Conservation (phyloP, 2,797 vertebrate genomes). For the Esox masquinongy region DNA sequence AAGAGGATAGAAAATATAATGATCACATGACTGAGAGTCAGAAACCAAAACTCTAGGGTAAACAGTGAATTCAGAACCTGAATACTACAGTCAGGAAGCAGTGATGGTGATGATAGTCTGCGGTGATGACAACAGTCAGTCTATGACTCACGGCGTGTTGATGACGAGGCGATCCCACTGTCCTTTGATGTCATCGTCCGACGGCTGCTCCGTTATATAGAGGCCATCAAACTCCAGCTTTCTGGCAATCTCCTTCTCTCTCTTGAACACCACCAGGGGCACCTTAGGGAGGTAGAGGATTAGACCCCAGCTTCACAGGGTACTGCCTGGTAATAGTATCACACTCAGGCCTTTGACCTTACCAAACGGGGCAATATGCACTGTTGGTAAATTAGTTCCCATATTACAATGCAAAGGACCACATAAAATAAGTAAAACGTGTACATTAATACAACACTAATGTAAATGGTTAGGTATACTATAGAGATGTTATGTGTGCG, state of each 20-base stretch:
- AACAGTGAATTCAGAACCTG: not conserved
- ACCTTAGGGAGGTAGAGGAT: slow-evolving; percentile 74
- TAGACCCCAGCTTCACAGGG: slow-evolving; percentile 11
- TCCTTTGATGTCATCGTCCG: slow-evolving; percentile 98
- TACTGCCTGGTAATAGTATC: not conserved
- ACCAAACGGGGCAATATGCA: not conserved
- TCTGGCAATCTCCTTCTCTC: slow-evolving; percentile 97
- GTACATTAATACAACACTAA: too few species aligned
- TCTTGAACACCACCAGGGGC: slow-evolving; percentile 95
- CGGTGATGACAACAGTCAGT: not conserved
- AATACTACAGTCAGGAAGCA: not conserved
- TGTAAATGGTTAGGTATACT: not conserved
- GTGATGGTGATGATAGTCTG: not conserved
- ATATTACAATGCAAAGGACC: not conserved
- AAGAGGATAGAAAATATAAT: slow-evolving; percentile 43
- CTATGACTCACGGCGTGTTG: slow-evolving; percentile 90
- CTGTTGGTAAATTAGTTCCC: not conserved
- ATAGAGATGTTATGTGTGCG: not conserved
- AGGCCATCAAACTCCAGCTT: slow-evolving; percentile 98
- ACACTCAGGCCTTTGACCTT: not conserved
- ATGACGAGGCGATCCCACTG: slow-evolving; percentile 98
- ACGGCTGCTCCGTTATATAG: slow-evolving; percentile 98
- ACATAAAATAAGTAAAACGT: too few species aligned
- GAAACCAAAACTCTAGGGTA: not conserved
- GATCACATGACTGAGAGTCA: not conserved